Evolutionary conservation across 2,888 invertebrate species (phyloP), one percentile per base, ranked within the genome.

Genomic region (Morpho achilles): DNA sequence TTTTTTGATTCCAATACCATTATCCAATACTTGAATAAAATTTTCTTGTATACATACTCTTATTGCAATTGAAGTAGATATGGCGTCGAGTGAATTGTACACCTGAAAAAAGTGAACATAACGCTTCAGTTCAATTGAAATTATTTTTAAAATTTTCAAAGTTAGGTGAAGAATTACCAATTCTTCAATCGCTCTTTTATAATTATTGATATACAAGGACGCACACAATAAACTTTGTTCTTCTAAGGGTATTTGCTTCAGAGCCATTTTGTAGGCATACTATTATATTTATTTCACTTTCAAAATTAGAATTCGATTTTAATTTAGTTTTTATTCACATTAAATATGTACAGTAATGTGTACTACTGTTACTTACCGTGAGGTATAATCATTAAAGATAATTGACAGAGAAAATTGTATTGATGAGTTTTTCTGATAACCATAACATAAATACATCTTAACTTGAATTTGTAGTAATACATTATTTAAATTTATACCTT

Each of bases 11-110:
- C 96, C 96, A 67, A 65, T 69, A 2, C 96, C 96, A 86, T 96
- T 95, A 75, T 96, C 96, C 45, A 96, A 90, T 7, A 96, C 94
- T 91, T 95, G 95, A 65, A 96, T 89, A 66, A 89, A 91, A 69
- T 91, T 91, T 62, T 92, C 87, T 58, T 83, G 74, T 39, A 93
- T 79, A 76, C 95, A 87, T 32, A 96, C 75, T 70, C 95, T 88
- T 54, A 96, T 88, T 22, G 95, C 95, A 58, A 96, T 92, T 32
- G 94, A 93, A 16, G 92, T 93, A 1, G 96, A 92, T 63, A 91
- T 90, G 8, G 95, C 94, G 80, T 95, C 95, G 62, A 96, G 75
- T 39, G 95, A 91, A 81, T 96, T 96, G 62, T 92, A 86, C 41
- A 95, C 91, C 95, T 95, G 76, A 78, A 62, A 16, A 16, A 56